Percentiles rank a stretch among this genome's conserved stretches.
Conservation (phyloP, 1,140 invertebrate genomes). For the Asbolus verrucosus region DNA sequence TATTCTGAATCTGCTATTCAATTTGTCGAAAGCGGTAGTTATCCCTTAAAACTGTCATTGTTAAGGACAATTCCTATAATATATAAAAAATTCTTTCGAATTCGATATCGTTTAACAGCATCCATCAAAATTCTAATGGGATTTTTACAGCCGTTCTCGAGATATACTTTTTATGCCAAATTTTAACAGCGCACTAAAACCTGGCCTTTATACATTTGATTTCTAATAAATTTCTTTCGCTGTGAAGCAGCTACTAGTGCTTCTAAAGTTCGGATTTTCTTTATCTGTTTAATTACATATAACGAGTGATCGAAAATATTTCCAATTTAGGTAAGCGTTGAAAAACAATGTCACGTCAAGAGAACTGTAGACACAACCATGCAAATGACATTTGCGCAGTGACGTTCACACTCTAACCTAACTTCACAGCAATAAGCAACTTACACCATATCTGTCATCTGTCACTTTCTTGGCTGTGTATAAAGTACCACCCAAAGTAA, state of each 20-base stretch:
- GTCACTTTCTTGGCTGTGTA: too few relatives aligned
- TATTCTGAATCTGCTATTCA: background rate
- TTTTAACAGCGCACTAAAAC: constrained; percentile 37
- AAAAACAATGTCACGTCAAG: too few relatives aligned
- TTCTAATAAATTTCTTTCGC: constrained; percentile 15
- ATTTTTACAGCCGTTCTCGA: constrained; percentile 37
- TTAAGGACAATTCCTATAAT: constrained; percentile 4
- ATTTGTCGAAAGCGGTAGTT: background rate
- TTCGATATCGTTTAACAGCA: constrained; percentile 36
- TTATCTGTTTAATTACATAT: too few relatives aligned
- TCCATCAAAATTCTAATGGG: constrained; percentile 29
- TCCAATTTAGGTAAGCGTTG: too few relatives aligned
- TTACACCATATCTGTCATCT: too few relatives aligned
- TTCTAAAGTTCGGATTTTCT: background rate
- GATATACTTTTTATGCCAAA: constrained; percentile 38
- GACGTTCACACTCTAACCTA: too few relatives aligned
- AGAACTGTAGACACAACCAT: too few relatives aligned
- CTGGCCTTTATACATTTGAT: constrained; percentile 27
- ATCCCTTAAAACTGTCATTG: background rate
- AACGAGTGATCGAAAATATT: too few relatives aligned
- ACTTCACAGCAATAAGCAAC: too few relatives aligned
- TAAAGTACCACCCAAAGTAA: too few relatives aligned
- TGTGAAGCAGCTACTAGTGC: background rate
- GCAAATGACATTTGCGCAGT: too few relatives aligned
- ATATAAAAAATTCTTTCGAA: constrained; percentile 13